phyloP scores from a whole-genome alignment of 2,888 invertebrate species.

The Hymenopus coronatus region DNA sequence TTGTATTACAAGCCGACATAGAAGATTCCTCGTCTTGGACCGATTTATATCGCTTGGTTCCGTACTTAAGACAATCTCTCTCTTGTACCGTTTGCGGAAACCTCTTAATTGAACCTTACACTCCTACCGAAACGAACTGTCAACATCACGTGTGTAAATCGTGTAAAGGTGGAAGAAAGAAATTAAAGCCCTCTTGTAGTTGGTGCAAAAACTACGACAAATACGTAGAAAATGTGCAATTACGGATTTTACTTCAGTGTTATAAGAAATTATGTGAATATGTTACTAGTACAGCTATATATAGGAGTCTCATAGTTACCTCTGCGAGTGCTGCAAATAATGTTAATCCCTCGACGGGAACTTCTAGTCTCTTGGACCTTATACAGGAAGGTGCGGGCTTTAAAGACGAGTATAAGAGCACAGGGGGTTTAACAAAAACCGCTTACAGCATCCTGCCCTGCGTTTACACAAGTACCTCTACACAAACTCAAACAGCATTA shows the following conservation, averaged over 20 bases:
- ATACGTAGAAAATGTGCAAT: slow-evolving; percentile 77
- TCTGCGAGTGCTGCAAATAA: slow-evolving; percentile 48
- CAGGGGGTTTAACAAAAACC: slow-evolving; percentile 69
- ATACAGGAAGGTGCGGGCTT: slow-evolving; percentile 79
- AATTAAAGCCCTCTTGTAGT: slow-evolving; percentile 77
- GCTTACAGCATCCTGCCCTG: slow-evolving; percentile 72
- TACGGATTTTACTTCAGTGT: slow-evolving; percentile 79
- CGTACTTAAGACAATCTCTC: slow-evolving; percentile 80
- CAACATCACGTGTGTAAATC: slow-evolving; percentile 85
- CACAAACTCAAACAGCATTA: slow-evolving; percentile 47
- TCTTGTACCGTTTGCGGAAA: slow-evolving; percentile 88
- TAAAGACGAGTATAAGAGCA: slow-evolving; percentile 71
- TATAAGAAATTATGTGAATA: slow-evolving; percentile 87
- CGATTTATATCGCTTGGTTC: slow-evolving; percentile 78
- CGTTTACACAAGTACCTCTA: slow-evolving; percentile 63
- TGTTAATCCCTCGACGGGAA: slow-evolving; percentile 47
- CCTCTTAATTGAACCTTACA: slow-evolving; percentile 76
- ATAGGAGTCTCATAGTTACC: slow-evolving; percentile 53
- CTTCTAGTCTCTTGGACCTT: slow-evolving; percentile 65
- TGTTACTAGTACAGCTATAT: slow-evolving; percentile 70
- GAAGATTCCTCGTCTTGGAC: slow-evolving; percentile 68
- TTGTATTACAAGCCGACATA: slow-evolving; percentile 72
- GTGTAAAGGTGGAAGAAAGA: slow-evolving; percentile 81
- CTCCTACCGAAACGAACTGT: slow-evolving; percentile 74
- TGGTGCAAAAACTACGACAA: slow-evolving; percentile 82